These are phyloP conservation scores for Nomada hirtipes DNA, from an alignment of 2,888 invertebrate species.

Conservation along the genomic window DNA sequence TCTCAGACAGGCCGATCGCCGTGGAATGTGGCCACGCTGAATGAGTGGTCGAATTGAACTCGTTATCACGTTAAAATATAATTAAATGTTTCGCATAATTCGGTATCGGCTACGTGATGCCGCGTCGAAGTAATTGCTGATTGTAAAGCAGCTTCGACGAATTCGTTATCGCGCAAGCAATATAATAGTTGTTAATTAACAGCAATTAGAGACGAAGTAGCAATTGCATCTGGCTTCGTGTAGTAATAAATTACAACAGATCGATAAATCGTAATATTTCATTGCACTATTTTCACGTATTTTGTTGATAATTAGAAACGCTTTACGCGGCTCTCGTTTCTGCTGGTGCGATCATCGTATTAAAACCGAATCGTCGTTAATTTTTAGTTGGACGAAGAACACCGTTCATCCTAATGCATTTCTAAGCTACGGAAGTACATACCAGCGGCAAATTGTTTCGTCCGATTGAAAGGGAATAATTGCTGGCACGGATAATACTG, in stretches of 20 bases:
- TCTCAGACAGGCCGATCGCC: constrained; percentile 47
- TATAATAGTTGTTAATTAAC: constrained; percentile 72
- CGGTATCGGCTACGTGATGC: constrained; percentile 60
- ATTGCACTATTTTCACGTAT: constrained; percentile 65
- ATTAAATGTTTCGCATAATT: constrained; percentile 70
- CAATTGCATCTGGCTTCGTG: constrained; percentile 71
- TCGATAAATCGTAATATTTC: constrained; percentile 71
- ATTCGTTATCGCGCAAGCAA: constrained; percentile 61
- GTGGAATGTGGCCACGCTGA: constrained; percentile 31
- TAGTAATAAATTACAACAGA: constrained; percentile 67
- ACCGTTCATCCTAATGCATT: constrained; percentile 39
- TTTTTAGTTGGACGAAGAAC: constrained; percentile 33
- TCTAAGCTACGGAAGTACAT: not conserved
- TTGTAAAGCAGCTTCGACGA: constrained; percentile 66
- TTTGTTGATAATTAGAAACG: constrained; percentile 66
- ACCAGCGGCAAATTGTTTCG: constrained; percentile 3
- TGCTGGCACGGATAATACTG: constrained; percentile 30
- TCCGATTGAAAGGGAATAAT: constrained; percentile 49
- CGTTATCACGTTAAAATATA: constrained; percentile 60
- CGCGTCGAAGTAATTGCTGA: constrained; percentile 68
- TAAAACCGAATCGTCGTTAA: constrained; percentile 48
- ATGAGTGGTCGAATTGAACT: constrained; percentile 63
- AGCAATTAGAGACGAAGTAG: constrained; percentile 66
- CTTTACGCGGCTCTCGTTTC: constrained; percentile 5
- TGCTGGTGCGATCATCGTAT: constrained; percentile 38